These are phyloP conservation scores for Drosophila albomicans DNA, from an alignment of 1,140 invertebrate species.

Conservation along the genomic window DNA sequence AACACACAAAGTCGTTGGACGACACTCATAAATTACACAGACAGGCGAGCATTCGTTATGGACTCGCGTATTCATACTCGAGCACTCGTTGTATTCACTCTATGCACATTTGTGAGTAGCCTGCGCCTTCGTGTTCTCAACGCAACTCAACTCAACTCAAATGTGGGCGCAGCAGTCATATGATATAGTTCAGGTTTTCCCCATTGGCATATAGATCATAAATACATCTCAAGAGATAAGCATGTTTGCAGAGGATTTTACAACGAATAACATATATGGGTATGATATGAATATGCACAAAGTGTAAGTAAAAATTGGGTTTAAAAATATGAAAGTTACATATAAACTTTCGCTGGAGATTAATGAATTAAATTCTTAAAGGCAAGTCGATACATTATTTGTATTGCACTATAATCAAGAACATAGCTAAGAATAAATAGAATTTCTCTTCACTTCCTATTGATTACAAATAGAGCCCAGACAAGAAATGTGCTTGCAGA, in stretches of 20 bases:
- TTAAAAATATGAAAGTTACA: too few relatives aligned
- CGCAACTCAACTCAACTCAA: not conserved
- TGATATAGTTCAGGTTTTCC: constrained; percentile 31
- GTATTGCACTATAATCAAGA: too few relatives aligned
- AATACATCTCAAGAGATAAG: constrained; percentile 19
- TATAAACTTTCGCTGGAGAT: too few relatives aligned
- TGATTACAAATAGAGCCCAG: too few relatives aligned
- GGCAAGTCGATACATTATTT: too few relatives aligned
- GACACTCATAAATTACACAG: constrained; percentile 54
- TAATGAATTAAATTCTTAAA: too few relatives aligned
- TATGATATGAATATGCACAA: not conserved
- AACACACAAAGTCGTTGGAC: constrained; percentile 22
- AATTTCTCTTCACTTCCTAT: too few relatives aligned
- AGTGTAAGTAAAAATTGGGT: not conserved
- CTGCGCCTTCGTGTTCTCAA: constrained; percentile 28
- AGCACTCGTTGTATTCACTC: constrained; percentile 9
- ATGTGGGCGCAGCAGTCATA: constrained; percentile 20
- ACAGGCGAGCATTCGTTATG: constrained; percentile 27
- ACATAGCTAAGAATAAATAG: too few relatives aligned
- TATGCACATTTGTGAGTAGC: constrained; percentile 14
- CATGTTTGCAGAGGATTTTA: constrained; percentile 10
- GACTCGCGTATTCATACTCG: not conserved
- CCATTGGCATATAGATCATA: constrained; percentile 41
- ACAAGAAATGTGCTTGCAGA: too few relatives aligned
- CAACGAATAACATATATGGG: not conserved